Percentiles rank a stretch among this genome's conserved stretches.
Evolutionary conservation across 2,113 vertebrate species (phyloP).

Genomic region (Sciurus niger): DNA sequence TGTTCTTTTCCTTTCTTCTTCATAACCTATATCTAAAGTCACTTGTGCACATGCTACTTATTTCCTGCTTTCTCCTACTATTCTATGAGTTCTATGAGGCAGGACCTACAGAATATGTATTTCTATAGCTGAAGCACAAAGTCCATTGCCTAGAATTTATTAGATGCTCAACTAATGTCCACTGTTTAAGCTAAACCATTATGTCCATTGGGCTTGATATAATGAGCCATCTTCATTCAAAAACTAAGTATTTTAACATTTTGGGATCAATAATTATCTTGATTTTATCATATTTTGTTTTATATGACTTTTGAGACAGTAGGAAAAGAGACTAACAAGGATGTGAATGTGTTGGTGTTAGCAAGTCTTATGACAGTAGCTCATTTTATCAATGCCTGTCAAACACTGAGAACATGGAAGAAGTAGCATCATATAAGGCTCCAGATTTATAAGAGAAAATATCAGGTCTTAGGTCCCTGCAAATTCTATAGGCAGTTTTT

Average conservation of each 20-base stretch:
- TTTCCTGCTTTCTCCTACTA: background rate
- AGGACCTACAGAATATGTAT: background rate
- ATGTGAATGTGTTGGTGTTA: background rate
- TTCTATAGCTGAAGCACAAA: background rate
- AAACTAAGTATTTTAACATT: constrained; percentile 30
- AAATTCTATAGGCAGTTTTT: background rate
- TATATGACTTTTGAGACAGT: background rate
- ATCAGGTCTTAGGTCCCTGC: background rate
- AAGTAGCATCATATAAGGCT: background rate
- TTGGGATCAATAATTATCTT: background rate
- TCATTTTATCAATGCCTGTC: background rate
- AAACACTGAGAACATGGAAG: background rate
- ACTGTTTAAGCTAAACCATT: background rate
- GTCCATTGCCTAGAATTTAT: background rate
- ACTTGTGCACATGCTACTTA: background rate
- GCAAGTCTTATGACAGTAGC: background rate
- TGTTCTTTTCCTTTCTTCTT: background rate
- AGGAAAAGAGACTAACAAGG: background rate
- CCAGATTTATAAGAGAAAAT: background rate
- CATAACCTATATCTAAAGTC: background rate
- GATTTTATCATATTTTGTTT: background rate
- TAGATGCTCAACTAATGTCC: background rate
- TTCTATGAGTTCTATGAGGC: background rate
- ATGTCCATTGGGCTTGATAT: background rate
- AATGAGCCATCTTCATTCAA: constrained; percentile 45